Evolutionary conservation across 2,888 invertebrate genomes (phyloP).

Genomic region (Lobophora halterata): DNA sequence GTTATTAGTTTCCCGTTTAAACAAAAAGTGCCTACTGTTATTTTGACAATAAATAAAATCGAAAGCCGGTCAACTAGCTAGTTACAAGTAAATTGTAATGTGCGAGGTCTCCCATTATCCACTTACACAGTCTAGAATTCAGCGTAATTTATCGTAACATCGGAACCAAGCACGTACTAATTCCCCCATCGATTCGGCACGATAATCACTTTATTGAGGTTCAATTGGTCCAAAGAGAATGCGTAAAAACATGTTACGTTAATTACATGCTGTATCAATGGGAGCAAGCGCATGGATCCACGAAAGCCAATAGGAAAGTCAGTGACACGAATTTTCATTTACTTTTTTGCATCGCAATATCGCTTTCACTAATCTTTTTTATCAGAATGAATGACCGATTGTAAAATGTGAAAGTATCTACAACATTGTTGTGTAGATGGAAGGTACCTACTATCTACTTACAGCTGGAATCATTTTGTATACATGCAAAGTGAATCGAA

Average conservation of each 20-base stretch:
- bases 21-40: too few species aligned
- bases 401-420: slow-evolving; percentile 75
- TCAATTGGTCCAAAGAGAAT: slow-evolving; percentile 26
- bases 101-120: slow-evolving; percentile 18
- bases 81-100: slow-evolving; percentile 26
- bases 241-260: slow-evolving; percentile 29
- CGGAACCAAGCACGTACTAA: slow-evolving; percentile 38
- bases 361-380: slow-evolving; percentile 76
- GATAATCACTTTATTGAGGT: slow-evolving; percentile 34
- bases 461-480: slow-evolving; percentile 46
- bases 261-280: slow-evolving; percentile 34
- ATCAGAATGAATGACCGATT: slow-evolving; percentile 69
- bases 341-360: slow-evolving; percentile 72
- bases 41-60: slow-evolving; percentile 46
- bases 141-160: slow-evolving; percentile 37
- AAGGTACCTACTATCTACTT: slow-evolving; percentile 38
- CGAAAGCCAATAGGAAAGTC: slow-evolving; percentile 67
- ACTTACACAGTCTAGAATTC: slow-evolving; percentile 30
- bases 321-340: slow-evolving; percentile 77
- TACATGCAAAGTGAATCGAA: slow-evolving; percentile 54
- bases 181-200: slow-evolving; percentile 34
- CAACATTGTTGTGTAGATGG: slow-evolving; percentile 54
- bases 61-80: slow-evolving; percentile 45
- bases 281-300: slow-evolving; percentile 45
- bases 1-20: background rate